Percentiles rank a stretch among this genome's conserved stretches.
phyloP scores from a whole-genome alignment of 2,797 vertebrate species.

The Sciaenops ocellatus region DNA sequence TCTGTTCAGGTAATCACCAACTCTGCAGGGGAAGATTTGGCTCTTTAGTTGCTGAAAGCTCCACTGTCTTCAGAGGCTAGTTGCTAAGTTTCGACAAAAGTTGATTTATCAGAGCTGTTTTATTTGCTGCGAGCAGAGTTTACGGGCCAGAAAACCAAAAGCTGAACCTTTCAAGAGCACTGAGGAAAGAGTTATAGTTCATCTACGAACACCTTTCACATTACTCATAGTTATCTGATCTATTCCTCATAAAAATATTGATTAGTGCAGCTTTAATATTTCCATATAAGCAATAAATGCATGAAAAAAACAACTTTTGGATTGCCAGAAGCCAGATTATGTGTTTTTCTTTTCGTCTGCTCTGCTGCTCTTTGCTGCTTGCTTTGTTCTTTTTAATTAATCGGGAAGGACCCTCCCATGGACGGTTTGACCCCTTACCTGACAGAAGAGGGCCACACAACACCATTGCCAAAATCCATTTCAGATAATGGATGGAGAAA shows the following conservation, averaged over 20 bases:
- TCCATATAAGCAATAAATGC: neutral
- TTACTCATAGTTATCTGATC: neutral
- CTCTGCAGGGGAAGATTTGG: neutral
- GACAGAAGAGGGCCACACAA: too few relatives aligned
- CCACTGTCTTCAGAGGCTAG: neutral
- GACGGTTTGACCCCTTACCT: constrained; percentile 32
- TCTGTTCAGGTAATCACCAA: neutral
- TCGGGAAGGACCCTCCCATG: constrained; percentile 49
- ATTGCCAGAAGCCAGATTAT: neutral
- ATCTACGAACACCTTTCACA: neutral
- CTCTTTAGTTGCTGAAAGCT: neutral
- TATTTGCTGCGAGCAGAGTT: too few relatives aligned
- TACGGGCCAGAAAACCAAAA: neutral
- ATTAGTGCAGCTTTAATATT: neutral
- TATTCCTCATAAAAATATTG: neutral
- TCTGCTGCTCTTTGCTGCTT: neutral
- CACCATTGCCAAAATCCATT: constrained; percentile 16
- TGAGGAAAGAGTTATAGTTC: neutral
- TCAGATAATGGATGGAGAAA: neutral
- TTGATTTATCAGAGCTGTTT: neutral
- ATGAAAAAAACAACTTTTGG: neutral
- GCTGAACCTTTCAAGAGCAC: neutral
- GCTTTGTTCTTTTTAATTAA: constrained; percentile 31
- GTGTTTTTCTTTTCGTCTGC: neutral
- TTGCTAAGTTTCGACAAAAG: neutral